Percentiles rank a stretch among this genome's conserved stretches.
These are phyloP conservation scores for Semibalanus balanoides DNA, from an alignment of 1,140 invertebrate species.

Conservation along the genomic window DNA sequence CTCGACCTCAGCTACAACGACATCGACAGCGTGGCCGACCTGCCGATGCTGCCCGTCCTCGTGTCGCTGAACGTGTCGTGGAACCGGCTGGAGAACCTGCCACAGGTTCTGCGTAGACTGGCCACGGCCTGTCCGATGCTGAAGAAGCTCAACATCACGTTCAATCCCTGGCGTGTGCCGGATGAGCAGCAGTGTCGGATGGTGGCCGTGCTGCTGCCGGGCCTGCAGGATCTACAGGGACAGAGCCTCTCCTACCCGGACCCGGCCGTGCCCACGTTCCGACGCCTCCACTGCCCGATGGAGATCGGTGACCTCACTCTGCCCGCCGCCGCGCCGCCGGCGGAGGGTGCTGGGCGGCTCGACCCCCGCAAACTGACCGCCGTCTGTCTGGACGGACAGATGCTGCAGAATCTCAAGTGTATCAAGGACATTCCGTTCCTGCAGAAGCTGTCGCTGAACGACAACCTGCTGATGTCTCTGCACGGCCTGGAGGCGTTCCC, in stretches of 20 bases:
- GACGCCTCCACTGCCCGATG: not conserved
- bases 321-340: too few species aligned
- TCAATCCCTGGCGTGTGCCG: not conserved
- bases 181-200: not conserved
- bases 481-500: not conserved
- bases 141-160: not conserved
- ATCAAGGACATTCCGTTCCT: not conserved
- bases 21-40: not conserved
- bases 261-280: not conserved
- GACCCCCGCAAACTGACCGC: not conserved
- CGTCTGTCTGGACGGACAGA: not conserved
- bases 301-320: not conserved
- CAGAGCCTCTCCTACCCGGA: not conserved
- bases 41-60: not conserved
- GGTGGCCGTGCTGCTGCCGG: not conserved
- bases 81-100: not conserved
- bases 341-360: not conserved
- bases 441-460: not conserved
- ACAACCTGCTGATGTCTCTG: not conserved
- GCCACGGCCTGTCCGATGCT: not conserved
- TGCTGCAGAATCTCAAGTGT: not conserved
- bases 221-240: not conserved
- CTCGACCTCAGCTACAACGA: not conserved
- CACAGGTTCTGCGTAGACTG: not conserved
- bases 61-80: not conserved